phyloP scores from a whole-genome alignment of 2,113 vertebrate genomes.

The Pleuronectes platessa region DNA sequence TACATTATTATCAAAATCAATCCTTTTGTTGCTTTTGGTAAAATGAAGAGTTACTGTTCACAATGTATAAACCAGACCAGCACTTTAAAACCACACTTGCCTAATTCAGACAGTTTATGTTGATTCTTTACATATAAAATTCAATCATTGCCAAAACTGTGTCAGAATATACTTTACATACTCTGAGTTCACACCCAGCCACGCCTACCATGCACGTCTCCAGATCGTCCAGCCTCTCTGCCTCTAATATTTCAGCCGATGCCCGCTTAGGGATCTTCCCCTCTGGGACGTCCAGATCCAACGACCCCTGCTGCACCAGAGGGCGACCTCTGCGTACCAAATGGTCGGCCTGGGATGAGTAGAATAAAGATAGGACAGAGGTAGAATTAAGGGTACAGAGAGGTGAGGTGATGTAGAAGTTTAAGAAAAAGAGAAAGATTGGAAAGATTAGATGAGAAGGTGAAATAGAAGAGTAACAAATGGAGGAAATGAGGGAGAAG shows the following conservation, averaged over 20 bases:
- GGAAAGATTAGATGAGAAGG: too few relatives aligned
- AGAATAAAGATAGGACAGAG: not conserved
- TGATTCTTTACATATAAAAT: not conserved
- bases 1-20: too few relatives aligned
- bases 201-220: slow-evolving; percentile 94
- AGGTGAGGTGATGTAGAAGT: not conserved
- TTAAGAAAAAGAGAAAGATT: not conserved
- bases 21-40: too few relatives aligned
- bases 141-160: too few relatives aligned
- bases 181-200: not conserved
- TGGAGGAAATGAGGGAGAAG: not conserved
- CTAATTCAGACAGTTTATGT: not conserved
- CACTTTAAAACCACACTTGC: too few relatives aligned
- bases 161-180: not conserved
- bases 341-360: slow-evolving; percentile 88
- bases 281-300: slow-evolving; percentile 87
- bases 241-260: slow-evolving; percentile 87
- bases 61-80: too few relatives aligned
- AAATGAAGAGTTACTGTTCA: too few relatives aligned
- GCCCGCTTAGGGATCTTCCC: slow-evolving; percentile 87
- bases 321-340: slow-evolving; percentile 87
- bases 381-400: not conserved
- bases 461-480: not conserved
- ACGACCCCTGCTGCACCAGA: slow-evolving; percentile 86
- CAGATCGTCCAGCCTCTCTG: slow-evolving; percentile 92